Evolutionary conservation across 1,140 invertebrate species (phyloP).

Genomic region (Laupala kohalensis): DNA sequence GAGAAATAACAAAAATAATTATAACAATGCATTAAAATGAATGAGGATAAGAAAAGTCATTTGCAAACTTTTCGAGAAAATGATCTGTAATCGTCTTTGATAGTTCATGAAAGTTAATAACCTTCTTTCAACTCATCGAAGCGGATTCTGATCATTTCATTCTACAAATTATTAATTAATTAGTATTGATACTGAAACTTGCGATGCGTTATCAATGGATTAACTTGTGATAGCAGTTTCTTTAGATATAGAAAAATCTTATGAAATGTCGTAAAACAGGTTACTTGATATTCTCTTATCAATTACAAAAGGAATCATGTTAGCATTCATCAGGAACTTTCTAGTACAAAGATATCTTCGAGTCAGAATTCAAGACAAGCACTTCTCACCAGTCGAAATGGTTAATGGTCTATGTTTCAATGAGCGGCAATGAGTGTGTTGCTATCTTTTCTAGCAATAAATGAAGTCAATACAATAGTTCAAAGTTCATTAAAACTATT

Average conservation of each 20-base stretch:
- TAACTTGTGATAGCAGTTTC: not conserved
- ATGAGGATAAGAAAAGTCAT: not conserved
- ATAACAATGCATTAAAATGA: not conserved
- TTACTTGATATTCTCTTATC: not conserved
- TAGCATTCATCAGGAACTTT: too few species aligned
- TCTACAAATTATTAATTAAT: not conserved
- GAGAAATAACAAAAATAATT: not conserved
- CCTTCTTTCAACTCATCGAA: not conserved
- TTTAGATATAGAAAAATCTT: not conserved
- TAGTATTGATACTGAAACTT: not conserved
- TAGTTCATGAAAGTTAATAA: not conserved
- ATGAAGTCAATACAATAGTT: not conserved
- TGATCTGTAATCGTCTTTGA: not conserved
- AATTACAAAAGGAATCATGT: too few species aligned
- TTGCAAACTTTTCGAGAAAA: not conserved
- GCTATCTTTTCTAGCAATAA: not conserved
- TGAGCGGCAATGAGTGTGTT: not conserved
- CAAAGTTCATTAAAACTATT: not conserved
- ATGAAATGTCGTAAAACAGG: not conserved
- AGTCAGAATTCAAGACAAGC: not conserved
- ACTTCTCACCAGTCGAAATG: not conserved
- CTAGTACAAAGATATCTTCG: not conserved
- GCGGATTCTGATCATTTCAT: not conserved
- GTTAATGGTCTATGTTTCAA: not conserved
- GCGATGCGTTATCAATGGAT: not conserved